Percentiles rank a stretch among this genome's conserved stretches.
Evolutionary conservation across 1,140 invertebrate genomes (phyloP).

Genomic region (Callitettix versicolor): DNA sequence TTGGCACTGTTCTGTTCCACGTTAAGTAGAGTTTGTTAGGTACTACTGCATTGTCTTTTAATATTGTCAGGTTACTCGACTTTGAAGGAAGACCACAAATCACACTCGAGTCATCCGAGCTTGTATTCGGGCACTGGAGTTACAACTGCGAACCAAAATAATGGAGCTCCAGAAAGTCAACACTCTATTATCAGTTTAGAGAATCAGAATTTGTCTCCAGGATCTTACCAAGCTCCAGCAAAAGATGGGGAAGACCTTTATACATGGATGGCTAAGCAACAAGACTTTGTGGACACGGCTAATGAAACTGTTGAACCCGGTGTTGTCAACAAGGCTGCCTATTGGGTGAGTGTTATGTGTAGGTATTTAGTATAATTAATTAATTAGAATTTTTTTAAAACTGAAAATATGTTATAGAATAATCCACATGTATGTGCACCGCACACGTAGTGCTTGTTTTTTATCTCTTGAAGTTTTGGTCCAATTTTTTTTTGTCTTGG

Average conservation of each 20-base stretch:
- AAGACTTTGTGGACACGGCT: conserved; percentile 46
- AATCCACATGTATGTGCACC: too few relatives aligned
- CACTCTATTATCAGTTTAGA: conserved; percentile 37
- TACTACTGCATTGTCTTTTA: conserved; percentile 1
- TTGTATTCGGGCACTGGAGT: conserved; percentile 39
- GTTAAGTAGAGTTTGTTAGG: not conserved
- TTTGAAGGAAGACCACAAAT: conserved; percentile 50
- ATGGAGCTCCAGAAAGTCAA: conserved; percentile 34
- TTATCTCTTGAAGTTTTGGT: too few relatives aligned
- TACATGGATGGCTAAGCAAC: conserved; percentile 91
- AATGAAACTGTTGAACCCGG: conserved; percentile 13
- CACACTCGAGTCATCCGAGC: conserved; percentile 41
- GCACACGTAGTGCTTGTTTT: too few relatives aligned
- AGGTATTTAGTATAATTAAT: not conserved
- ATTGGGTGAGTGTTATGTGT: conserved; percentile 19
- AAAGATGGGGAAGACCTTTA: conserved; percentile 71
- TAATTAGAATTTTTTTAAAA: too few relatives aligned
- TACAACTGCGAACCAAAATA: not conserved
- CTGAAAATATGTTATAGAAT: too few relatives aligned
- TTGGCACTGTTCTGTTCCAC: too few relatives aligned
- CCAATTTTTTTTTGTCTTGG: too few relatives aligned
- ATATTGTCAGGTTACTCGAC: conserved; percentile 52
- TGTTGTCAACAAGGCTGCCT: conserved; percentile 11
- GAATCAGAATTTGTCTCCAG: conserved; percentile 21
- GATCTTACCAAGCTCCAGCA: not conserved